Percentiles rank a stretch among this genome's conserved stretches.
Evolutionary conservation across 2,797 vertebrate genomes (phyloP).

Genomic region (Prunella strophiata): DNA sequence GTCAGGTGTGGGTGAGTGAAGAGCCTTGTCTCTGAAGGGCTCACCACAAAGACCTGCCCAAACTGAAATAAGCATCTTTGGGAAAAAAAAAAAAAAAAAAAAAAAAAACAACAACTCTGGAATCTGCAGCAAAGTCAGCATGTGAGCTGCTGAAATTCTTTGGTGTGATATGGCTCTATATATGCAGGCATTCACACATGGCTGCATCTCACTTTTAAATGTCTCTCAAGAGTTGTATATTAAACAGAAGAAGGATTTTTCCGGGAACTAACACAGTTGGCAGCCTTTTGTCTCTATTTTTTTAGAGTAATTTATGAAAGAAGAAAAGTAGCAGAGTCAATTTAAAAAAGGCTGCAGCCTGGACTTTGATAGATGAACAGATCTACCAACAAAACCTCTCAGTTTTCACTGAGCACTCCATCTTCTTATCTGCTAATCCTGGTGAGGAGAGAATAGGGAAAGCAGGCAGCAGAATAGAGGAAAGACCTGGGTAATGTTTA

Average conservation of each 20-base stretch:
- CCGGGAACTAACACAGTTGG: conserved; percentile 46
- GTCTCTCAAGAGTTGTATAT: conserved; percentile 14
- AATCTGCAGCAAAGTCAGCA: neutral
- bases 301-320: conserved; percentile 61
- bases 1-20: neutral
- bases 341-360: conserved; percentile 43
- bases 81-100: neutral
- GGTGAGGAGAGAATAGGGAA: neutral
- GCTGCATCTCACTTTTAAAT: conserved; percentile 35
- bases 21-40: neutral
- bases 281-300: conserved; percentile 63
- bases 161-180: neutral
- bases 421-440: conserved; percentile 52
- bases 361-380: conserved; percentile 67
- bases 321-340: conserved; percentile 44
- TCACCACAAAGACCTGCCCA: neutral
- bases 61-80: neutral
- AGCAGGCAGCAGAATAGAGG: neutral
- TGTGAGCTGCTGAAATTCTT: neutral
- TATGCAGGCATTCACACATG: conserved; percentile 27
- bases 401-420: conserved; percentile 37
- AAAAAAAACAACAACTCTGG: no score
- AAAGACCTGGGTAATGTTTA: neutral
- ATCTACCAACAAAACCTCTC: conserved; percentile 57
- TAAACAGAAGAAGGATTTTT: conserved; percentile 56